Base-by-base conservation (phyloP, 2,888 invertebrate species). In the Hirtodrosophila cameraria region DNA sequence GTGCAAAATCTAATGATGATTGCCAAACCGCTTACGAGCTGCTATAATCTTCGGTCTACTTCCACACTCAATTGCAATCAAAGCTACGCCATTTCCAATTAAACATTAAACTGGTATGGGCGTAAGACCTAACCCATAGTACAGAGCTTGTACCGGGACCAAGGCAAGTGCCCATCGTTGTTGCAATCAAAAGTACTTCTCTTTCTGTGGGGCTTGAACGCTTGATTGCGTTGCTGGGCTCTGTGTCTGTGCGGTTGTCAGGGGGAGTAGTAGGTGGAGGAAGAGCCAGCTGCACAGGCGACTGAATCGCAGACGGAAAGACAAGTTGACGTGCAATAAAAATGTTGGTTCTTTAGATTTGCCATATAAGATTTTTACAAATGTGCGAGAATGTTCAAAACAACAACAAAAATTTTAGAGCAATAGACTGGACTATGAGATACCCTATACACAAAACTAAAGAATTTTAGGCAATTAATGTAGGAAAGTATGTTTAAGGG, bases 21-120 rank as follows among this genome's bases (percentile, higher is more conserved):
- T 80, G 84, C 77, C 45, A 63, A 76, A 80, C 81, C 80, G 81
- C 86, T 86, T 83, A 80, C 78, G 85, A 83, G 68, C 50, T 59
- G 60, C 45, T 43, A 65, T 61, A 59, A 59, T 64, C 60, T 58
- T 73, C 49, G 23, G 7, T 11, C 9, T 28, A 28, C 23, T 25
- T 11, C 30, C 6, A 25, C 4, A 20, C 31, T 35, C 25, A 20
- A 52, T 38, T 43, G 72, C 60, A 76, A 72, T 75, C 76, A 71
- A 67, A 66, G 66, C 43, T 46, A 30, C 16, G 13, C 48, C 53
- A 15, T 42, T 70, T 65, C 58, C 78, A 81, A 65, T 71, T 78
- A 73, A 61, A 48, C 61, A 41, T 31, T 11, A 2, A 9, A 16
- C 18, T 31, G 20, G 25, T 6, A 25, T 31, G 31, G 2, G 12